Evolutionary conservation across 2,113 vertebrate genomes (phyloP).

Genomic region (Peucedramus taeniatus): DNA sequence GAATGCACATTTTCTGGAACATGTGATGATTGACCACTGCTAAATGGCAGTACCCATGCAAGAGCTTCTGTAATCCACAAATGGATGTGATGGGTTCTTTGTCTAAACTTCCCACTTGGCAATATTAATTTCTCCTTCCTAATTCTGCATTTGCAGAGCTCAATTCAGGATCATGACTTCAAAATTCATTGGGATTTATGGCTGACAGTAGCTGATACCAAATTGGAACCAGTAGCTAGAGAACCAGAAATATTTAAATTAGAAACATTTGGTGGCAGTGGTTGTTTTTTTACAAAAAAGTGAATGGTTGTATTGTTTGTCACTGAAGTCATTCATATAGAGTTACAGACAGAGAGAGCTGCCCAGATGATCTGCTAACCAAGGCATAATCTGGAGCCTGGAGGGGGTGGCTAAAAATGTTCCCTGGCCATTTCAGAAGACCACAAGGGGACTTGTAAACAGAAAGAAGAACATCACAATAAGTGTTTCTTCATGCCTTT

Average conservation of each 20-base stretch:
- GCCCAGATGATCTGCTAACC: conserved; percentile 52
- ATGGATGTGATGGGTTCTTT: conserved; percentile 7
- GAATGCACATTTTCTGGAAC: conserved; percentile 16
- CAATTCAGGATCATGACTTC: conserved; percentile 35
- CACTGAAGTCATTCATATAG: conserved; percentile 54
- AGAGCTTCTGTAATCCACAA: conserved; percentile 33
- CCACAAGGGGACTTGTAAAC: conserved; percentile 64
- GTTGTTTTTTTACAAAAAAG: conserved; percentile 51
- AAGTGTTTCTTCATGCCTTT: conserved; percentile 19
- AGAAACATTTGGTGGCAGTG: conserved; percentile 63
- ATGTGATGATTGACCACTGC: conserved; percentile 30
- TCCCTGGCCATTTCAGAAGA: conserved; percentile 55
- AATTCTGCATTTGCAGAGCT: conserved; percentile 33
- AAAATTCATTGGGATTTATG: conserved; percentile 56
- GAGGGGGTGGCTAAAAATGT: conserved; percentile 36
- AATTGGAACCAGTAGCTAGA: conserved; percentile 55
- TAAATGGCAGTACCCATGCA: not conserved
- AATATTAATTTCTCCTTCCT: not conserved
- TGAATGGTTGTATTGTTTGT: conserved; percentile 67
- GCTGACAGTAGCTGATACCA: conserved; percentile 65
- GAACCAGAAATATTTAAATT: conserved; percentile 66
- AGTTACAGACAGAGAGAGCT: conserved; percentile 47
- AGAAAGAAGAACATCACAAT: conserved; percentile 25
- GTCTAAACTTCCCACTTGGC: conserved; percentile 26
- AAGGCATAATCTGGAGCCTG: not conserved